Evolutionary conservation across 2,113 vertebrate genomes (phyloP), one percentile per base, ranked within the genome.

Genomic region (Boleophthalmus pectinirostris): DNA sequence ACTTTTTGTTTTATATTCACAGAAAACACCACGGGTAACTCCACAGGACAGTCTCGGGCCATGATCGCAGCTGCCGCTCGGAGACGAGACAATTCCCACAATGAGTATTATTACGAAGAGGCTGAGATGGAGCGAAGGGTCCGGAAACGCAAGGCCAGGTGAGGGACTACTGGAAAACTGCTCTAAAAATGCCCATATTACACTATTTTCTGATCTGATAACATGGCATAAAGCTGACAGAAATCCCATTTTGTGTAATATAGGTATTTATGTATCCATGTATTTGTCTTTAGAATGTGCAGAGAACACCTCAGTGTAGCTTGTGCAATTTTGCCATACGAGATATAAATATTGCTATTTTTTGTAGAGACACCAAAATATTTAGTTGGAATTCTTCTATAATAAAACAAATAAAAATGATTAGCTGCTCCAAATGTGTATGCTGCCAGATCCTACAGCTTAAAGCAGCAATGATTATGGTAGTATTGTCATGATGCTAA

Each of bases 31-130:
- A 96, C 95, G 16, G 97, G 94, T 29, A 96, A 96, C 69, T 96
- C 96, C 0, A 94, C 96, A 0, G 94, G 96, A 0, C 97, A 98
- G 86, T 92, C 97, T 0, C 92, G 96, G 16, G 96, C 97, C 0
- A 96, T 96, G 86, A 96, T 98, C 0, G 95, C 97, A 0, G 96
- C 97, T 0, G 95, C 95, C 0, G 94, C 96, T 0, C 95, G 95
- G 14, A 69, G 94, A 2, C 80, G 97, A 1, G 97, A 98, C 92
- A 98, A 96, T 87, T 95, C 95, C n/a, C 96, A 98, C 90, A 98
- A 95, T 0, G 97, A 98, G 58, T 96, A 93, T 66, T 98, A 98
- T 90, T 98, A 98, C 0, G 97, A 98, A 70, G 97, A 98, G 89
- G 96, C 96, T 0, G 97, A 98, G 83, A 93, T 97, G 2, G 97